Evolutionary conservation across 2,888 invertebrate genomes (phyloP), one percentile per base, ranked within the genome.

Genomic region (Hofmannophila pseudospretella): DNA sequence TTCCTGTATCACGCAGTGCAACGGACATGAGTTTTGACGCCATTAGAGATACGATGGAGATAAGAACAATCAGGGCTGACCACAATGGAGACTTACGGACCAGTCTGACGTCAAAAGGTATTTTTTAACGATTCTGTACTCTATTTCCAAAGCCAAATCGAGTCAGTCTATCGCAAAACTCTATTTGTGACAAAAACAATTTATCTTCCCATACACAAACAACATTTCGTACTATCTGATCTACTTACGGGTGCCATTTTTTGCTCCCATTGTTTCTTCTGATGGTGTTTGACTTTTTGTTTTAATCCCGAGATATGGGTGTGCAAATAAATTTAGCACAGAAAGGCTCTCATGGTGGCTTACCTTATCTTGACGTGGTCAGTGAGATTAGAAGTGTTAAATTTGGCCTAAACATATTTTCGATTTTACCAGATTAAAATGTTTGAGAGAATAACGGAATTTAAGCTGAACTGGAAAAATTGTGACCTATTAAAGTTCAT

Each of bases 11-110:
- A 81, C 71, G 79, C 78, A 63, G 85, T 47, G 84, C 54, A n/a
- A 65, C 71, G 76, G 80, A 86, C 85, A 86, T 68, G 67, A 54
- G 72, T 80, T 84, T 84, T 86, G 82, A 84, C 84, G 75, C 84
- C 70, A 74, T 81, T 75, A 68, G 41, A 74, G 84, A 84, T 84
- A 75, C 53, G 47, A 49, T 33, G 39, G 32, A 71, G 80, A 82
- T 82, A 84, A 81, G 67, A 67, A 75, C 79, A 82, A 82, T 84
- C 82, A 80, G 55, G 49, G 56, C 60, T 79, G 81, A 81, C 84
- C 82, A 75, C 51, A 45, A 53, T 44, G 9, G 32, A 13, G 19
- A 12, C 11, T 14, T 45, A 51, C 49, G 20, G 51, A 50, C 51
- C 52, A 34, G 38, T 44, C 41, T 43, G 41, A 32, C 36, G 29